Conservation (phyloP, 2,113 vertebrate genomes). For the Malaclemys terrapin region DNA sequence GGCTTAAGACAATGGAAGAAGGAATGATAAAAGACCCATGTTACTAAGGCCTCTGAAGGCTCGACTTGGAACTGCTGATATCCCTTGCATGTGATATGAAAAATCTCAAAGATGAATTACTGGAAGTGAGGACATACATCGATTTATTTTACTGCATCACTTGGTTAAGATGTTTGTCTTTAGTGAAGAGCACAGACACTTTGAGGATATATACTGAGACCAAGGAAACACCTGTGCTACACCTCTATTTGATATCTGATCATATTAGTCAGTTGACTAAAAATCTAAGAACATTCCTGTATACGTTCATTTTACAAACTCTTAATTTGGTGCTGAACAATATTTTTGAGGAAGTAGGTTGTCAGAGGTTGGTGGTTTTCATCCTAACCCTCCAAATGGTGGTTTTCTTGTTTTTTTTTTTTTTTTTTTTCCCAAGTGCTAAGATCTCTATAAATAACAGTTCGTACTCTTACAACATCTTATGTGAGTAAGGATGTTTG, state of each 20-base stretch:
- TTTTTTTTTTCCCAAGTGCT: not conserved
- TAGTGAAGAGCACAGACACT: not conserved
- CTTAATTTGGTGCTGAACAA: not conserved
- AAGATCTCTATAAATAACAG: not conserved
- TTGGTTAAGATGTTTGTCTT: not conserved
- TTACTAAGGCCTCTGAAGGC: not conserved
- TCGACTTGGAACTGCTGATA: not conserved
- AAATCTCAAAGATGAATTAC: not conserved
- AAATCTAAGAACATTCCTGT: not conserved
- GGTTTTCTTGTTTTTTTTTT: not conserved
- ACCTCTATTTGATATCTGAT: rapidly evolving
- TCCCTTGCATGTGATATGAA: not conserved
- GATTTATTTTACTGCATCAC: not conserved
- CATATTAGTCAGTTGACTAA: not conserved
- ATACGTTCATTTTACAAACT: not conserved
- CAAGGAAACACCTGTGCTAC: rapidly evolving
- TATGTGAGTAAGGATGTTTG: not conserved
- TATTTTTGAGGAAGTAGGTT: not conserved
- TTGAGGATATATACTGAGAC: rapidly evolving
- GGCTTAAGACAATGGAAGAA: not conserved
- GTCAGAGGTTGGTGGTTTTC: not conserved
- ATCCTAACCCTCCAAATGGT: not conserved
- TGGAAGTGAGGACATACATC: not conserved
- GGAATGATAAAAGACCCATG: not conserved
- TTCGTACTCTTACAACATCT: not conserved